Evolutionary conservation across 2,113 vertebrate genomes (phyloP), one percentile per base, ranked within the genome.

Genomic region (Leptodactylus fuscus): DNA sequence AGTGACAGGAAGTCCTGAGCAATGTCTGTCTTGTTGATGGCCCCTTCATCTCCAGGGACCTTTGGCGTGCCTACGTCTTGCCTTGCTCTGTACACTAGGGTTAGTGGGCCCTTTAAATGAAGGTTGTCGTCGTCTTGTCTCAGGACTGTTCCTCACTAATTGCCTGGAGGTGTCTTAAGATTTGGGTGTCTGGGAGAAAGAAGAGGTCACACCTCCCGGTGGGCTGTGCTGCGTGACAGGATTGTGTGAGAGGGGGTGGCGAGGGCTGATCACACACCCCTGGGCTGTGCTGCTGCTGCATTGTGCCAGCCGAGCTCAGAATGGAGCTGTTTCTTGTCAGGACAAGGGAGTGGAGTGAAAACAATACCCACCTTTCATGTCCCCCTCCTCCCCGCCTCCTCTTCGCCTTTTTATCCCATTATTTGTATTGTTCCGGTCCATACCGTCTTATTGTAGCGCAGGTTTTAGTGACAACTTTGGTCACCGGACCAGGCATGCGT

Each of bases 291-390:
- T 85, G 83, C 83, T 48, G 83, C 76, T 85, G 83, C 83, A 80
- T 85, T 85, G 83, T 85, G 76, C 83, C 76, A 85, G 76, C 46
- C 48, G 4, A 46, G 83, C 62, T 79, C 46, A 20, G 75, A 79
- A 85, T 78, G 83, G 71, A 78, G 83, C 83, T 65, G 58, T 77
- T 85, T 78, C 83, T 78, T 85, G 83, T 85, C 75, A 79, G 83
- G 83, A 85, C 75, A 79, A 79, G 83, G 83, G 83, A 85, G 60
- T 44, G 55, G 83, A 79, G 62, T 85, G 83, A 85, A 85, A 85
- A 85, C 83, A 80, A 85, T 85, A 73, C 83, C 76, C 44, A 73
- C 51, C 81, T 65, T 77, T 60, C 74, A 78, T 46, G 5, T 18
- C 55, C 24, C 6, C 11, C 2, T 62, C 67, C 85, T 62, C 2